Evolutionary conservation across 2,113 vertebrate species (phyloP), one percentile per base, ranked within the genome.

Genomic region (Oenanthe oenanthe): DNA sequence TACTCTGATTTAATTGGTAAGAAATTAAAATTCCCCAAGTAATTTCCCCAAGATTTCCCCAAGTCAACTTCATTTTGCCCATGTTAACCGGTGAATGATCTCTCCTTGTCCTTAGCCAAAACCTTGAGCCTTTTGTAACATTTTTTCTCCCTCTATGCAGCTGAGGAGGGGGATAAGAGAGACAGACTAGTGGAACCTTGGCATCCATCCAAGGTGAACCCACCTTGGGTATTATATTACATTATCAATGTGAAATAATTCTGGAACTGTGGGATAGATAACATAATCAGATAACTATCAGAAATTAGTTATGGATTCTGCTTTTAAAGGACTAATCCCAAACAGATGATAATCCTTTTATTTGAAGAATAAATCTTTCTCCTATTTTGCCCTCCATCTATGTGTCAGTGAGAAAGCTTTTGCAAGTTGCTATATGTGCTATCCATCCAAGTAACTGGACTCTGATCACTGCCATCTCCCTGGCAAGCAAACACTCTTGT

Each of bases 41-140:
- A 18, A 45, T 45, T 45, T 45, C 43, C 18, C 43, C 16, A 19
- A 19, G 12, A 38, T 60, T 74, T 81, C 26, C 22, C 6, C 16
- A 38, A 29, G 8, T 38, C 21, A 15, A 4, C 12, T 80, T 17
- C 6, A 26, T 73, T 80, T 65, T 51, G 10, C 12, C 22, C 5
- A 6, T 36, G 5, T 12, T 50, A 50, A 26, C 13, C 4, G 5
- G 5, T 48, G 13, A 72, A 34, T 26, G 42, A 34, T 34, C 9
- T 50, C 17, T 56, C 34, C 24, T 20, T 57, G 32, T 20, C 5
- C 0, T 47, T 89, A 25, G n/a, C 12, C 10, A 2, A 0, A 21
- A 53, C 4, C 10, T 25, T 38, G n/a, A 60, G 15, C 7, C 12
- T 47, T 38, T 74, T 19, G 11, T 25, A 20, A 17, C 15, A 60